Conservation (phyloP, 2,797 vertebrate species). For the Hyperoplus immaculatus region DNA sequence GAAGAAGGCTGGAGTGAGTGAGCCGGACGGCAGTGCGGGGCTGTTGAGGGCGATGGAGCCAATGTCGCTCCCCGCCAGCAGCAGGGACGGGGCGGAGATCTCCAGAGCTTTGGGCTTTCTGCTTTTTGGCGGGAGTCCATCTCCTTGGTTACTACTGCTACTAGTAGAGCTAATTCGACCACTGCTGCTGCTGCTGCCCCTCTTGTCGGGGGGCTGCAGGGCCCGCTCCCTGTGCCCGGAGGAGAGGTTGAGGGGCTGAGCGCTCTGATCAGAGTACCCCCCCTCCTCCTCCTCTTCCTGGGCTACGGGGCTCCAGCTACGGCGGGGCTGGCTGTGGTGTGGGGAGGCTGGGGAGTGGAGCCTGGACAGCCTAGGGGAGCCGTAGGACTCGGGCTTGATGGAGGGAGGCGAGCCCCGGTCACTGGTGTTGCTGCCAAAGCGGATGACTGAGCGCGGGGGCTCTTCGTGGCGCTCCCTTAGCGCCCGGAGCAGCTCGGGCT, state of each 20-base stretch:
- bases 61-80: constrained; percentile 91
- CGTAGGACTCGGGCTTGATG: constrained; percentile 76
- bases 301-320: constrained; percentile 84
- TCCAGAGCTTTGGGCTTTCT: constrained; percentile 97
- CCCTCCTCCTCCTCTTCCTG: constrained; percentile 72
- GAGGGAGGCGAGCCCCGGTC: constrained; percentile 86
- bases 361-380: constrained; percentile 82
- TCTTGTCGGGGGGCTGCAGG: constrained; percentile 75
- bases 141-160: constrained; percentile 75
- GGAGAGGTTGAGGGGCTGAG: constrained; percentile 93
- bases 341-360: constrained; percentile 85
- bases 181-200: constrained; percentile 50
- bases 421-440: constrained; percentile 90
- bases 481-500: constrained; percentile 88
- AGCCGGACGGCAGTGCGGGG: constrained; percentile 93
- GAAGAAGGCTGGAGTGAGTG: constrained; percentile 95
- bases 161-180: constrained; percentile 56
- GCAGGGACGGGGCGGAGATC: constrained; percentile 91
- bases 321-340: constrained; percentile 70
- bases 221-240: constrained; percentile 92
- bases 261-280: constrained; percentile 78
- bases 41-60: constrained; percentile 97
- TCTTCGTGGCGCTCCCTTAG: constrained; percentile 90
- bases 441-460: constrained; percentile 92
- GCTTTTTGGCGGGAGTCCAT: constrained; percentile 91